Conservation (phyloP, 1,140 invertebrate genomes). For the Zaprionus camerounensis region DNA sequence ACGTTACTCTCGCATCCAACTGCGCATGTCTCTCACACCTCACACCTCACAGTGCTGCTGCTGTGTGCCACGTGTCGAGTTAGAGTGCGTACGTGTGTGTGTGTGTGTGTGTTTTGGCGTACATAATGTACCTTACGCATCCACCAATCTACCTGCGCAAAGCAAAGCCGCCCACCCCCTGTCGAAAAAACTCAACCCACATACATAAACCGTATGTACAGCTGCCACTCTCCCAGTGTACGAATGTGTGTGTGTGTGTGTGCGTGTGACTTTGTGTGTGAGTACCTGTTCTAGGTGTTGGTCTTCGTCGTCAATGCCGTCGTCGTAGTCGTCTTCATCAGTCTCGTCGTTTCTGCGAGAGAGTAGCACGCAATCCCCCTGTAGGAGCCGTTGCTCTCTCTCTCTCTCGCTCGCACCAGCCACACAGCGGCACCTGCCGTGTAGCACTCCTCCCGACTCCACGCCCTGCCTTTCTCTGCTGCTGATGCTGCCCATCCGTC, state of each 20-base stretch:
- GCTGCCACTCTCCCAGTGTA: conserved; percentile 28
- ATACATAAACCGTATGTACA: conserved; percentile 49
- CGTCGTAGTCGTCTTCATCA: conserved; percentile 19
- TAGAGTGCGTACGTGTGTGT: conserved; percentile 1
- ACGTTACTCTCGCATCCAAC: neutral
- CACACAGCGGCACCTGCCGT: conserved; percentile 47
- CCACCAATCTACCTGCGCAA: conserved; percentile 84
- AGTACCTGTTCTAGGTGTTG: conserved; percentile 78
- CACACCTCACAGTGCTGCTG: conserved; percentile 58
- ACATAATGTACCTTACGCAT: conserved; percentile 83
- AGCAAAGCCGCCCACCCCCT: conserved; percentile 48
- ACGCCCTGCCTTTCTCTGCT: neutral
- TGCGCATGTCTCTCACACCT: conserved; percentile 60
- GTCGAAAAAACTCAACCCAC: conserved; percentile 33
- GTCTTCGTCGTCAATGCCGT: conserved; percentile 59
- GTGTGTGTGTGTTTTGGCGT: conserved; percentile 56
- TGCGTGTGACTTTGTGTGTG: conserved; percentile 66
- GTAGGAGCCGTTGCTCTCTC: conserved; percentile 59
- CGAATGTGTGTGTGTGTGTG: conserved; percentile 17
- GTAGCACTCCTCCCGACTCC: conserved; percentile 15
- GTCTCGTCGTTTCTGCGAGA: conserved; percentile 35
- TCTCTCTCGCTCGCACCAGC: conserved; percentile 43
- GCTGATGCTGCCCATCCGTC: conserved; percentile 40
- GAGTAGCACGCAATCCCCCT: conserved; percentile 36
- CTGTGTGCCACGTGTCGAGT: conserved; percentile 55